Evolutionary conservation across 2,113 vertebrate genomes (phyloP), one percentile per base, ranked within the genome.

Genomic region (Pimephales promelas): DNA sequence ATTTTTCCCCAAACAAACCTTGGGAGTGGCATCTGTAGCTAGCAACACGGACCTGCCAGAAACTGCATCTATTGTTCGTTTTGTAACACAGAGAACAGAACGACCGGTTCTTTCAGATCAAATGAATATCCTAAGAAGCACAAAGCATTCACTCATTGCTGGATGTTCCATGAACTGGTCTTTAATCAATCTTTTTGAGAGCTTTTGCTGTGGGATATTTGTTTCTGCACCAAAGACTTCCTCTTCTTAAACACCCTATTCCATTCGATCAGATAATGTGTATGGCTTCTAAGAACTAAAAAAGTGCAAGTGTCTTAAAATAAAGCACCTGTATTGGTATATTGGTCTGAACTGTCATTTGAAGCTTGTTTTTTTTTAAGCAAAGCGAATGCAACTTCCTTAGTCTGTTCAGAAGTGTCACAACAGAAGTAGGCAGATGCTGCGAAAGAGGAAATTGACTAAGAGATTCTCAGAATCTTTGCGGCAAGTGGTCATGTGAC

Each of bases 361-460:
- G 20, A n/a, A 26, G 52, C 47, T 79, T 40, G 20, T 47, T 43
- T 52, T 49, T 49, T 80, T 85, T 85, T 47, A n/a, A 26, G 34
- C 13, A 1, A 43, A 18, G 77, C 52, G 14, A 64, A 36, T 14
- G 43, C 54, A 73, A 61, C 86, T 79, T 84, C 83, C 86, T 83
- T 40, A 20, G 71, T 66, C 52, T 49, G 8, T 68, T 81, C 10
- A 56, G 10, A 81, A 81, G 83, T 87, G 83, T 87, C 80, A 83
- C 83, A 87, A 85, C 75, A 80, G 40, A 83, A 81, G 56, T 81
- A 57, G 85, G 86, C 78, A 72, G 56, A 85, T 76, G 64, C 85
- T 79, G 36, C 77, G 54, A 88, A 90, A 90, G 86, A 89, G 90
- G 89, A 91, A 89, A 88, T 89, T 91, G 88, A 89, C 87, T 87